These are phyloP conservation scores for Ornithorhynchus anatinus DNA, from an alignment of 2,113 vertebrate species.

Conservation along the genomic window DNA sequence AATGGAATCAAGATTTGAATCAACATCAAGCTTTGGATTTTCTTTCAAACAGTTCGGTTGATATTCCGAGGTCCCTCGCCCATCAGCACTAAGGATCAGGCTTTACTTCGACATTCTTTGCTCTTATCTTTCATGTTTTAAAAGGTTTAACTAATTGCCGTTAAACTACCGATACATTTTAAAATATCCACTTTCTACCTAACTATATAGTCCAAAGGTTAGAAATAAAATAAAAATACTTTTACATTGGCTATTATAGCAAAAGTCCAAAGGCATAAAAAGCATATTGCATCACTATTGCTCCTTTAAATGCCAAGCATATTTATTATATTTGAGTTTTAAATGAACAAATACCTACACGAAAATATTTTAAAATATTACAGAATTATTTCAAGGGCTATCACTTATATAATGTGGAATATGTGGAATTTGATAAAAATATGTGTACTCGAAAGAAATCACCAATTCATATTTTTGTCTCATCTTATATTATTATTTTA, in stretches of 20 bases:
- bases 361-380: too few species aligned
- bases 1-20: too few species aligned
- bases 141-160: conserved; percentile 54
- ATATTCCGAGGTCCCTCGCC: conserved; percentile 38
- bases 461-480: too few species aligned
- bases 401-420: too few species aligned
- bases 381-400: too few species aligned
- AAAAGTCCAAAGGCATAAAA: too few species aligned
- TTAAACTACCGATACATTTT: conserved; percentile 18
- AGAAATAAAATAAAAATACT: conserved; percentile 22
- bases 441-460: too few species aligned
- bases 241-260: conserved; percentile 12
- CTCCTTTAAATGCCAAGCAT: conserved; percentile 26
- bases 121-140: conserved; percentile 49
- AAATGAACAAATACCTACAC: neutral
- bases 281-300: neutral
- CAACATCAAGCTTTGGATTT: conserved; percentile 28
- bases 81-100: conserved; percentile 40
- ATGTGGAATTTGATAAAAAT: too few species aligned
- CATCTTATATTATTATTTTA: too few species aligned
- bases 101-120: conserved; percentile 53
- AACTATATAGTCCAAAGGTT: conserved; percentile 22
- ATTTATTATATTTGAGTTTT: conserved; percentile 32
- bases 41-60: conserved; percentile 43
- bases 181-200: neutral